Conservation (phyloP, 2,888 invertebrate species). For the Thelaira solivaga region DNA sequence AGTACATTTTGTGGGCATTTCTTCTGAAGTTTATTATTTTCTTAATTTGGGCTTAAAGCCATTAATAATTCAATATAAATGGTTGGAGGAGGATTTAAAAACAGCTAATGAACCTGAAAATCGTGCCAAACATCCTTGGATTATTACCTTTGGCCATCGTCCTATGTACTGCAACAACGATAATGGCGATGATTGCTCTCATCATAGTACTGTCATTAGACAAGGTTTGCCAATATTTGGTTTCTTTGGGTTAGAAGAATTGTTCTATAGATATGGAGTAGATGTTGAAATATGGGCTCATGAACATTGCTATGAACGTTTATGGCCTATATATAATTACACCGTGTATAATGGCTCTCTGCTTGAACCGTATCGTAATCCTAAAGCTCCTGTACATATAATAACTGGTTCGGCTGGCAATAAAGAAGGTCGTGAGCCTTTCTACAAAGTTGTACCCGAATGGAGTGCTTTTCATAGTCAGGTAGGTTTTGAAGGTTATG, state of each 20-base stretch:
- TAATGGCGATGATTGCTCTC: conserved; percentile 87
- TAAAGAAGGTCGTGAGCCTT: conserved; percentile 88
- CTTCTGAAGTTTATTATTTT: conserved; percentile 97
- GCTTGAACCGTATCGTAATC: conserved; percentile 79
- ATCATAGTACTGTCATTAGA: conserved; percentile 82
- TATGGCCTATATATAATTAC: conserved; percentile 95
- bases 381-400: conserved; percentile 92
- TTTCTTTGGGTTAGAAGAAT: conserved; percentile 86
- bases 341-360: conserved; percentile 82
- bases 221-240: conserved; percentile 82
- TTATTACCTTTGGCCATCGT: conserved; percentile 89
- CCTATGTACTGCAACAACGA: conserved; percentile 95
- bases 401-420: conserved; percentile 94
- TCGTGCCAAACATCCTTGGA: conserved; percentile 86
- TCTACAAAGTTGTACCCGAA: conserved; percentile 79
- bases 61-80: conserved; percentile 87
- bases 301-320: conserved; percentile 97
- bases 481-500: conserved; percentile 61
- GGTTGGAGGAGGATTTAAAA: conserved; percentile 89
- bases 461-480: conserved; percentile 92
- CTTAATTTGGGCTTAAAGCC: conserved; percentile 90
- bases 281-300: conserved; percentile 98
- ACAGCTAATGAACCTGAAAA: conserved; percentile 86
- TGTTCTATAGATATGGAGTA: conserved; percentile 92
- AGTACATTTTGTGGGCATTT: conserved; percentile 92